Evolutionary conservation across 2,888 invertebrate species (phyloP).

Genomic region (Aleiodes testaceus): DNA sequence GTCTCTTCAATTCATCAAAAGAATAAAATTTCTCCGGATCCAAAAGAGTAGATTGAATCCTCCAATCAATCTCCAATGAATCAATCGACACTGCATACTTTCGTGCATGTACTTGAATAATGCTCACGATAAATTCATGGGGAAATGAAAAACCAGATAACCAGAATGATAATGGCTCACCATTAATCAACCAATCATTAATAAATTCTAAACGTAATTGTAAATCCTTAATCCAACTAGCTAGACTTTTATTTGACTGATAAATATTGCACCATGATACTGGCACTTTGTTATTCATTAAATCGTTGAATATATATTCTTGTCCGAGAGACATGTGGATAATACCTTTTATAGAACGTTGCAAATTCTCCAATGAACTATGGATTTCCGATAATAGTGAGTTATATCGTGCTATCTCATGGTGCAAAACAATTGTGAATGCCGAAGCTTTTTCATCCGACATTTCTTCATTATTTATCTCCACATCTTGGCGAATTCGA

Average conservation of each 20-base stretch:
- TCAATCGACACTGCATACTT: constrained; percentile 85
- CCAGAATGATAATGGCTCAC: constrained; percentile 88
- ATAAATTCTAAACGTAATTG: constrained; percentile 78
- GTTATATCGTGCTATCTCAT: constrained; percentile 84
- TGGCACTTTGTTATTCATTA: constrained; percentile 88
- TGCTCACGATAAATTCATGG: constrained; percentile 91
- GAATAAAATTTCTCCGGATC: constrained; percentile 67
- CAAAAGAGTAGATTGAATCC: constrained; percentile 62
- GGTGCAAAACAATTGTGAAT: constrained; percentile 87
- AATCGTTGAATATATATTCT: constrained; percentile 86
- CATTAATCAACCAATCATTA: constrained; percentile 77
- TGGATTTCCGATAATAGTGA: constrained; percentile 76
- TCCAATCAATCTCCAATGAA: constrained; percentile 87
- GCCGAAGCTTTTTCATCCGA: constrained; percentile 77
- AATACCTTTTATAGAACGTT: constrained; percentile 87
- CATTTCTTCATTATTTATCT: no score
- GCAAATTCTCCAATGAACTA: constrained; percentile 78
- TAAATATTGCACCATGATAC: constrained; percentile 79
- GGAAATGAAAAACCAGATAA: constrained; percentile 91
- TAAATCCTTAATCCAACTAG: constrained; percentile 90
- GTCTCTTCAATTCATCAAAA: constrained; percentile 76
- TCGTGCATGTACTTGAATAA: constrained; percentile 86
- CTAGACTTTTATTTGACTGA: constrained; percentile 87
- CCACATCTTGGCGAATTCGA: constrained; percentile 82
- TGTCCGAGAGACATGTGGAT: constrained; percentile 90